A percentile compares a stretch with the other conserved stretches of the same genome.
These are phyloP conservation scores for Apamea sordens DNA, from an alignment of 2,888 invertebrate species.

Conservation along the genomic window DNA sequence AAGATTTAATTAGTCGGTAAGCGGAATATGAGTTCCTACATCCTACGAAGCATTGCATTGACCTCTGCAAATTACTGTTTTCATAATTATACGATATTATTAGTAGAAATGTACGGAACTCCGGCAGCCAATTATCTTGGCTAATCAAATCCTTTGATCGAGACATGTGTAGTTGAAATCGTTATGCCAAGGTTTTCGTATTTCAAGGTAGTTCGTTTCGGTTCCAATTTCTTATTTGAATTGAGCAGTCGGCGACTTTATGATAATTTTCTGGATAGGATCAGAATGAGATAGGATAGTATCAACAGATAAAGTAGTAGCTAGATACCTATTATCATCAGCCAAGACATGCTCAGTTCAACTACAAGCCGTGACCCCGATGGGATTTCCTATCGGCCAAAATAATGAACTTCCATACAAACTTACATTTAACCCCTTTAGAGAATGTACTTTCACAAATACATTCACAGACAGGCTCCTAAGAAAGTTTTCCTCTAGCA, in stretches of 20 bases:
- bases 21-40: slow-evolving; percentile 13
- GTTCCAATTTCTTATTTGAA: neutral
- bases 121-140: neutral
- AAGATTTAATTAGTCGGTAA: neutral
- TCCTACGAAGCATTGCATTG: slow-evolving; percentile 8
- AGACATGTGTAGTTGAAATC: slow-evolving; percentile 5
- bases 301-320: neutral
- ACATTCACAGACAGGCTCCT: neutral
- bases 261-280: neutral
- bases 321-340: neutral
- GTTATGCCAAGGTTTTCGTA: neutral
- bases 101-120: neutral
- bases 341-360: neutral
- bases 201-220: neutral
- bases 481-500: neutral
- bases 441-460: neutral
- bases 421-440: neutral
- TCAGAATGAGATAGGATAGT: too few relatives aligned
- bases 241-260: neutral
- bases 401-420: neutral
- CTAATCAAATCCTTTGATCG: neutral
- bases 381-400: neutral
- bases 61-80: slow-evolving; percentile 16
- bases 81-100: slow-evolving; percentile 1
- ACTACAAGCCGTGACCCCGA: neutral